Percentiles rank a stretch among this genome's conserved stretches.
phyloP scores from a whole-genome alignment of 2,113 vertebrate species.

The Bufo bufo region DNA sequence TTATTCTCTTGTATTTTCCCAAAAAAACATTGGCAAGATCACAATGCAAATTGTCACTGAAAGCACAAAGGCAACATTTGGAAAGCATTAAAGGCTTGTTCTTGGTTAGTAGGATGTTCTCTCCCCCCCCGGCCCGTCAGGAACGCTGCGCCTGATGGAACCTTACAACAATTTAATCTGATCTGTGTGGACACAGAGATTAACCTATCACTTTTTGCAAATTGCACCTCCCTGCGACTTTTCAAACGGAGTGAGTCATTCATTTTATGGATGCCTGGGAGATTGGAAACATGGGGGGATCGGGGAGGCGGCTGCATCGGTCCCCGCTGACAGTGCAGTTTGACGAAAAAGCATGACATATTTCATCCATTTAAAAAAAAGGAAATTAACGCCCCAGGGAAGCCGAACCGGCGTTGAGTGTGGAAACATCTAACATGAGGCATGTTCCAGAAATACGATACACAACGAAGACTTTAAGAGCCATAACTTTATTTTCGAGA shows the following conservation, averaged over 20 bases:
- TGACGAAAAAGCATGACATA: conserved; percentile 35
- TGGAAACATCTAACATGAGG: conserved; percentile 22
- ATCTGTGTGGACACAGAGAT: conserved; percentile 52
- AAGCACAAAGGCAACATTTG: conserved; percentile 54
- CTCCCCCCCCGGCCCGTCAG: conserved; percentile 18
- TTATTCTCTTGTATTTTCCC: conserved; percentile 18
- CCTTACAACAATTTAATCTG: conserved; percentile 55
- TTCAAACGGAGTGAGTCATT: conserved; percentile 38
- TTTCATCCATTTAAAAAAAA: conserved; percentile 38
- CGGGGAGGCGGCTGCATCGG: conserved; percentile 19
- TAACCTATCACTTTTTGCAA: conserved; percentile 57
- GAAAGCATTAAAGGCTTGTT: conserved; percentile 53
- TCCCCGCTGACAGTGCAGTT: conserved; percentile 38
- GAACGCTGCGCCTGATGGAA: conserved; percentile 50
- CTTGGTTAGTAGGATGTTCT: conserved; percentile 41
- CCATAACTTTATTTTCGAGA: conserved; percentile 35
- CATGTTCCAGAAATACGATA: conserved; percentile 31
- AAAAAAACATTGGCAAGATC: conserved; percentile 42
- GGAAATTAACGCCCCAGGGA: conserved; percentile 42
- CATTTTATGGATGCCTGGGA: conserved; percentile 43
- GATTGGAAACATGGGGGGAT: conserved; percentile 33
- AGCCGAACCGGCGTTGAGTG: conserved; percentile 22
- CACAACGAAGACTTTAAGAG: conserved; percentile 26
- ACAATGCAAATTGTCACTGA: conserved; percentile 45
- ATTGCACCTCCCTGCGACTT: conserved; percentile 52